Conservation (phyloP, 2,113 vertebrate species). For the Phodopus roborovskii region DNA sequence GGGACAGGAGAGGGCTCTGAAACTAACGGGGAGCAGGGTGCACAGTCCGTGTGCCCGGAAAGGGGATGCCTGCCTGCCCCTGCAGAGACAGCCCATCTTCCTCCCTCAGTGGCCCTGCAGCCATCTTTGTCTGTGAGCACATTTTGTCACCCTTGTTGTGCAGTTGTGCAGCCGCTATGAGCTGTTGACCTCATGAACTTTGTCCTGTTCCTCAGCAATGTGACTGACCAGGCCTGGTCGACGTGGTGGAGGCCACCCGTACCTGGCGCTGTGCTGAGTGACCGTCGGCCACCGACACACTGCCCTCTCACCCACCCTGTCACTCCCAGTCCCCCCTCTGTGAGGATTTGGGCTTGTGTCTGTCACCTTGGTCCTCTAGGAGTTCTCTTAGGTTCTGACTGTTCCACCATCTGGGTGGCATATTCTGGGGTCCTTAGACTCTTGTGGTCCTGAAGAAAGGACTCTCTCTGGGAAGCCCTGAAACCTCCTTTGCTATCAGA, state of each 20-base stretch:
- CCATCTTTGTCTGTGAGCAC: too few relatives aligned
- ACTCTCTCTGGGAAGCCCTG: too few relatives aligned
- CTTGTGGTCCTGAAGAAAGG: too few relatives aligned
- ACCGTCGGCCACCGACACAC: too few relatives aligned
- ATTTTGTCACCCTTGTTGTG: background rate
- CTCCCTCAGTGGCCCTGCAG: too few relatives aligned
- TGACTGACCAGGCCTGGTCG: background rate
- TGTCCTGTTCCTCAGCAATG: background rate
- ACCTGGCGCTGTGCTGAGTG: fast-evolving
- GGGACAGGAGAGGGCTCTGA: background rate
- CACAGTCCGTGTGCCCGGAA: too few relatives aligned
- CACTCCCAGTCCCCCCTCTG: background rate
- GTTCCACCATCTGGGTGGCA: background rate
- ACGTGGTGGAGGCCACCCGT: fast-evolving
- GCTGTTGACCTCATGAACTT: fast-evolving
- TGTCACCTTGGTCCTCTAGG: background rate
- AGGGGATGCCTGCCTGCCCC: background rate
- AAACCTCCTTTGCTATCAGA: background rate
- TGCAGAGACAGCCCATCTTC: background rate
- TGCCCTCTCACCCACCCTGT: background rate
- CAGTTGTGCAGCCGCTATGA: fast-evolving
- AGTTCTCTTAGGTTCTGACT: background rate
- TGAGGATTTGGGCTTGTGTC: background rate
- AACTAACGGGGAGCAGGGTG: background rate
- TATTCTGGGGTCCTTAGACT: background rate